phyloP scores from a whole-genome alignment of 2,888 invertebrate species.

The Melinaea marsaeus region DNA sequence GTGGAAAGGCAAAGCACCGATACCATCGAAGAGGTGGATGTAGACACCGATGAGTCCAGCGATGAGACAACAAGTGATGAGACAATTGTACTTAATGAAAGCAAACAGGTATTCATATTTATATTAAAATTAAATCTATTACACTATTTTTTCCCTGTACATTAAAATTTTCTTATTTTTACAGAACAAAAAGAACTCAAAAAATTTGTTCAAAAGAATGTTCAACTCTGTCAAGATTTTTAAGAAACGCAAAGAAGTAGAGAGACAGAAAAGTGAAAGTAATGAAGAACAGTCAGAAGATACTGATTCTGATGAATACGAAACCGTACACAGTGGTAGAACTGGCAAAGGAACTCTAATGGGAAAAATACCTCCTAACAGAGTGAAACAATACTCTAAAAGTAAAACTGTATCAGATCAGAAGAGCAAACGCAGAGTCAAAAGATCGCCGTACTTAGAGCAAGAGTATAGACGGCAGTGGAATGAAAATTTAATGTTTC shows the following conservation, averaged over 20 bases:
- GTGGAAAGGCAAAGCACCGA: slow-evolving; percentile 11
- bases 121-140: not conserved
- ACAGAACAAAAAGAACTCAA: slow-evolving; percentile 41
- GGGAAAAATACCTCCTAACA: slow-evolving; percentile 11
- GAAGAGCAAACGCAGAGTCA: slow-evolving; percentile 9
- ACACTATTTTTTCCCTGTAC: too few species aligned
- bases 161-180: slow-evolving; percentile 1
- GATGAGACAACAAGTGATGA: slow-evolving; percentile 37
- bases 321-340: slow-evolving; percentile 49
- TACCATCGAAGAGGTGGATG: slow-evolving; percentile 20
- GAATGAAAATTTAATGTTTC: slow-evolving; percentile 51
- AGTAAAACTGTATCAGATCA: slow-evolving; percentile 15
- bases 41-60: slow-evolving; percentile 33
- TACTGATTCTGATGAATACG: slow-evolving; percentile 52
- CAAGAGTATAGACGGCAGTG: slow-evolving; percentile 57
- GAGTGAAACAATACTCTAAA: slow-evolving; percentile 6
- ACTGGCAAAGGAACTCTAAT: slow-evolving; percentile 13
- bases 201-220: slow-evolving; percentile 53
- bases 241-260: slow-evolving; percentile 39
- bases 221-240: slow-evolving; percentile 48
- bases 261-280: slow-evolving; percentile 13
- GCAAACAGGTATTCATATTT: slow-evolving; percentile 31
- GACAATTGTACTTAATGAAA: slow-evolving; percentile 24
- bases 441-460: slow-evolving; percentile 50
- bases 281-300: slow-evolving; percentile 37